These are phyloP conservation scores for Megaustenia siamemsis DNA, from an alignment of 2,888 invertebrate genomes.

Conservation along the genomic window DNA sequence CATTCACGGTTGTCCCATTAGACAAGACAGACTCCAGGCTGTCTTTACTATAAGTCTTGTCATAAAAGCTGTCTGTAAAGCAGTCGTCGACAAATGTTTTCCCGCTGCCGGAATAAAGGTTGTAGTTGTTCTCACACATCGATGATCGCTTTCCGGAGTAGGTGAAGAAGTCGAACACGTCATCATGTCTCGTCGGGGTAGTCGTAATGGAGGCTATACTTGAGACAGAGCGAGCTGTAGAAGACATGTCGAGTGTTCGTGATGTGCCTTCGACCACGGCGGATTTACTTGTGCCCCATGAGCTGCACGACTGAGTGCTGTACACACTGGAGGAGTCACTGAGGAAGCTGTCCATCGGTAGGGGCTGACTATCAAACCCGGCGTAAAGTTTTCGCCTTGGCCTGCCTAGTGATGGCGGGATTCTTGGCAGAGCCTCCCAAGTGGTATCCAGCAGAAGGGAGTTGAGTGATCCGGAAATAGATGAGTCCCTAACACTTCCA, in stretches of 20 bases:
- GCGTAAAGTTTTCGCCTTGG: slow-evolving; percentile 48
- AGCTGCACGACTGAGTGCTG: slow-evolving; percentile 38
- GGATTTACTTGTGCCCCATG: slow-evolving; percentile 38
- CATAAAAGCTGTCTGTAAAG: background rate
- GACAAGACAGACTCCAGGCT: slow-evolving; percentile 30
- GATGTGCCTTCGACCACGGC: slow-evolving; percentile 23
- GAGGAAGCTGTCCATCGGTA: slow-evolving; percentile 48
- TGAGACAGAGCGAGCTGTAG: background rate
- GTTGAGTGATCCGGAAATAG: background rate
- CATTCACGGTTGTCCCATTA: background rate
- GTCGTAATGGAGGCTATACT: background rate
- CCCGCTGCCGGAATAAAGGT: background rate
- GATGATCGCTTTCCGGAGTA: slow-evolving; percentile 16
- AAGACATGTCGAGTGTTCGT: background rate
- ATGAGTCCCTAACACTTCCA: background rate
- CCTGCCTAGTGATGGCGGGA: slow-evolving; percentile 40
- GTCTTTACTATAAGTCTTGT: slow-evolving; percentile 29
- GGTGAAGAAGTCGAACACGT: slow-evolving; percentile 21
- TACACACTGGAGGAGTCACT: slow-evolving; percentile 50
- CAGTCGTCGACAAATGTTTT: background rate
- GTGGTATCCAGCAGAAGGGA: background rate
- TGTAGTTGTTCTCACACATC: slow-evolving; percentile 28
- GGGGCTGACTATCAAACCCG: slow-evolving; percentile 49
- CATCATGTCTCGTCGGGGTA: slow-evolving; percentile 21
- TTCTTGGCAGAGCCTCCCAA: slow-evolving; percentile 24